These are phyloP conservation scores for Neopelma chrysocephalum DNA, from an alignment of 2,797 vertebrate genomes.

Conservation along the genomic window DNA sequence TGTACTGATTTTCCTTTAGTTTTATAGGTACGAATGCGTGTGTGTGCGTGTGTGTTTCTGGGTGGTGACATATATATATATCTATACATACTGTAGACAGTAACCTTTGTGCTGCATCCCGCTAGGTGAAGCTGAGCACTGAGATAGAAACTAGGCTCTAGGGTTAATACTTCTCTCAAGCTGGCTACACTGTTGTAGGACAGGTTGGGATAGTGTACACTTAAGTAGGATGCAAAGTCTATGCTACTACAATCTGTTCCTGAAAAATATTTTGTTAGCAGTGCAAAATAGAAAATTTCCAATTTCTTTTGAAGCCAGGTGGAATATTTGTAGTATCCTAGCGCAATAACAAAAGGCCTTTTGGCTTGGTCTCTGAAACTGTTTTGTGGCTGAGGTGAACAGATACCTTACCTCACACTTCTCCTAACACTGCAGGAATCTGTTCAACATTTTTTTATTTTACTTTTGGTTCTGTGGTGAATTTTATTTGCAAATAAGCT, in stretches of 20 bases:
- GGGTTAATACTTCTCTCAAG: not conserved
- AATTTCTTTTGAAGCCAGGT: slow-evolving; percentile 9
- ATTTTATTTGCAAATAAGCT: slow-evolving; percentile 49
- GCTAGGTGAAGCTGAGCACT: slow-evolving; percentile 50
- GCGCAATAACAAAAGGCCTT: slow-evolving; percentile 41
- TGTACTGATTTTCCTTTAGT: slow-evolving; percentile 71
- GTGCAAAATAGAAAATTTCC: not conserved
- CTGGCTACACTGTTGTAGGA: not conserved
- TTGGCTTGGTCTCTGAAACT: slow-evolving; percentile 45
- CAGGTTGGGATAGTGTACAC: slow-evolving; percentile 5
- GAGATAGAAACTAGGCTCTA: slow-evolving; percentile 6
- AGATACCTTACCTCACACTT: slow-evolving; percentile 48
- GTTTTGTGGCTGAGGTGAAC: slow-evolving; percentile 48
- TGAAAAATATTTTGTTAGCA: slow-evolving; percentile 4
- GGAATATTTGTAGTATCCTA: slow-evolving; percentile 21
- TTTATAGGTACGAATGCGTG: slow-evolving; percentile 39
- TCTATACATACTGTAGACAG: not conserved
- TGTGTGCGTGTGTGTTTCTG: not conserved
- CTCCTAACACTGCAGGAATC: slow-evolving; percentile 8
- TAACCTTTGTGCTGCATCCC: slow-evolving; percentile 16
- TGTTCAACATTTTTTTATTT: not conserved
- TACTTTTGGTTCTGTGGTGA: slow-evolving; percentile 29
- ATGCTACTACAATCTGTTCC: not conserved
- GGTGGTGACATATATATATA: not conserved
- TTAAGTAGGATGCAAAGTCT: not conserved